phyloP scores from a whole-genome alignment of 2,113 vertebrate genomes.

The Alethe castanea region DNA sequence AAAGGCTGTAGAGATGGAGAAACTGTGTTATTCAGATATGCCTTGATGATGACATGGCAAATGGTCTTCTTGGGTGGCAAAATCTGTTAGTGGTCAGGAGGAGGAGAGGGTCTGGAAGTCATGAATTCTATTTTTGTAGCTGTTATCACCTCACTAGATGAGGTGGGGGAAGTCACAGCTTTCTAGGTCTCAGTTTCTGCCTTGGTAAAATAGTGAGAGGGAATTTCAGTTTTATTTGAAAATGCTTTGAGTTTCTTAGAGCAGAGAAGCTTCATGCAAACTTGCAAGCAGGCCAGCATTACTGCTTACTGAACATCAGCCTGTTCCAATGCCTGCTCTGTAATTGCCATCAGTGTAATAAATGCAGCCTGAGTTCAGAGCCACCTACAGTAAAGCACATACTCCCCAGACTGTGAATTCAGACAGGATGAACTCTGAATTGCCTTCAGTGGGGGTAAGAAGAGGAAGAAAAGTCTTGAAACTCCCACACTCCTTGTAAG shows the following conservation, averaged over 20 bases:
- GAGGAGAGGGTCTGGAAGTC: slow-evolving; percentile 2
- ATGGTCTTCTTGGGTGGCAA: slow-evolving; percentile 7
- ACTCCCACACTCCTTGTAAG: not conserved
- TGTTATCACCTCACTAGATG: slow-evolving; percentile 19
- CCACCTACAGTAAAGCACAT: not conserved
- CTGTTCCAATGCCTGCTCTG: not conserved
- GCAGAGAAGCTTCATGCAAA: not conserved
- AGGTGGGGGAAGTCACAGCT: not conserved
- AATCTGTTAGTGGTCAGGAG: not conserved
- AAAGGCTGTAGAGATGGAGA: not conserved
- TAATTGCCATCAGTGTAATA: not conserved
- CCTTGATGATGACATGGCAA: slow-evolving; percentile 29
- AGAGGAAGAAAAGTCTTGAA: not conserved
- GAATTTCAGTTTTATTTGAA: not conserved
- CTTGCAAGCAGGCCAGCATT: not conserved
- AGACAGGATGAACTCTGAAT: not conserved
- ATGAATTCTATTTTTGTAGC: slow-evolving; percentile 49
- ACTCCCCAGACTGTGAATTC: not conserved
- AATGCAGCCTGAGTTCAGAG: not conserved
- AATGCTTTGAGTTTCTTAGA: not conserved
- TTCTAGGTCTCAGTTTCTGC: not conserved
- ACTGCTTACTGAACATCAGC: not conserved
- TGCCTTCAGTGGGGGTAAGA: not conserved
- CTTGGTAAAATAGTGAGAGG: not conserved
- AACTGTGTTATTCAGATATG: not conserved